These are phyloP conservation scores for Apamea crenata DNA, from an alignment of 2,888 invertebrate species.

Conservation along the genomic window DNA sequence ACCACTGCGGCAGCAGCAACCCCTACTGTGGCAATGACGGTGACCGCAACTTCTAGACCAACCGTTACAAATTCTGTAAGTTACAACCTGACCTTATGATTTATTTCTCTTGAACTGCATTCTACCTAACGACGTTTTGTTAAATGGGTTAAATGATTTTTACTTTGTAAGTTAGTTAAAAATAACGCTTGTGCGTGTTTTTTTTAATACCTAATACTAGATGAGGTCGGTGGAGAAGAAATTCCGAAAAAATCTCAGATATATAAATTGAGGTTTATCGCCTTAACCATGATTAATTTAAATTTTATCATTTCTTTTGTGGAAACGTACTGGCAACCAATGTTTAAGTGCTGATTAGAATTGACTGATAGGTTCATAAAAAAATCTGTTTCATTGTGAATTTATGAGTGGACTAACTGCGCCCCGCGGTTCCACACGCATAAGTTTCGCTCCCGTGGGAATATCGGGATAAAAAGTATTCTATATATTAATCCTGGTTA, in stretches of 20 bases:
- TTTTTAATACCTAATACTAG: not conserved
- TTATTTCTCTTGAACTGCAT: not conserved
- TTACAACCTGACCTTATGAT: not conserved
- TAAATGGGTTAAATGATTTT: not conserved
- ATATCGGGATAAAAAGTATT: too few relatives aligned
- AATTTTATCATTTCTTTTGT: not conserved
- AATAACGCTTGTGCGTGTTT: not conserved
- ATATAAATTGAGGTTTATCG: not conserved
- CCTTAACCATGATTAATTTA: not conserved
- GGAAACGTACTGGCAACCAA: not conserved
- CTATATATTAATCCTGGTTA: too few relatives aligned
- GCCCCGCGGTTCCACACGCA: too few relatives aligned
- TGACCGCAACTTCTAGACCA: constrained; percentile 1
- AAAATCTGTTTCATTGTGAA: too few relatives aligned
- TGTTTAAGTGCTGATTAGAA: not conserved
- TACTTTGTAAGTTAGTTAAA: not conserved
- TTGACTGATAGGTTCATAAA: not conserved
- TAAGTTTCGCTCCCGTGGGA: too few relatives aligned
- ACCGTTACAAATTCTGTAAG: constrained; percentile 21
- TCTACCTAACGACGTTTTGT: not conserved
- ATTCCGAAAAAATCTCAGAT: not conserved
- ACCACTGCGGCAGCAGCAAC: not conserved
- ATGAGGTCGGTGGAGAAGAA: not conserved
- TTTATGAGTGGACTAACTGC: not conserved
- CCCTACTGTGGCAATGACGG: constrained; percentile 11